Percentiles rank a stretch among this genome's conserved stretches.
These are phyloP conservation scores for Dufourea novaeangliae DNA, from an alignment of 1,140 invertebrate species.

Conservation along the genomic window DNA sequence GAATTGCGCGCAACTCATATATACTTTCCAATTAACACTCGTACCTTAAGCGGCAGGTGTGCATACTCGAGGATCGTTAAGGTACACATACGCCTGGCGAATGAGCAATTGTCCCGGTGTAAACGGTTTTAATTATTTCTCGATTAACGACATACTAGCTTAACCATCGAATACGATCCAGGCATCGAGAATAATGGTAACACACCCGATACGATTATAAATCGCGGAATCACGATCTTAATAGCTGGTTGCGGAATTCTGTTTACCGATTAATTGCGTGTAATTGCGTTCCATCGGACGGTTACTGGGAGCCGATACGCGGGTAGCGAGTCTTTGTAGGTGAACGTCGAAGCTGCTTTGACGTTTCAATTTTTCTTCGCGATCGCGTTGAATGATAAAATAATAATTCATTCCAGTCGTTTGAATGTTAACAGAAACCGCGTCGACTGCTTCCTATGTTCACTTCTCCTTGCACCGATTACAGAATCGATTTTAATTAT, in stretches of 20 bases:
- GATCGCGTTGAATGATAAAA: background rate
- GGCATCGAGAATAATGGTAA: background rate
- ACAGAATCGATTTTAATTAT: background rate
- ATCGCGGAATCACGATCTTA: background rate
- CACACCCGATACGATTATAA: slow-evolving; percentile 9
- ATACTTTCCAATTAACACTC: slow-evolving; percentile 65
- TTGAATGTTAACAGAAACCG: background rate
- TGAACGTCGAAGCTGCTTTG: background rate
- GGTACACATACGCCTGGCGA: background rate
- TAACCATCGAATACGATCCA: background rate
- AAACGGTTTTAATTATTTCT: slow-evolving; percentile 31
- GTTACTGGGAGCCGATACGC: background rate
- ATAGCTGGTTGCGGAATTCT: slow-evolving; percentile 13
- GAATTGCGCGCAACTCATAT: slow-evolving; percentile 36
- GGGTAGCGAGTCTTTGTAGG: background rate
- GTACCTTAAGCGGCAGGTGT: slow-evolving; percentile 63
- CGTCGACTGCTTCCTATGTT: background rate
- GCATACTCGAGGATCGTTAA: slow-evolving; percentile 32
- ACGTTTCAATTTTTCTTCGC: slow-evolving; percentile 21
- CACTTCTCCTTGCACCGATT: background rate
- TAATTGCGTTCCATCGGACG: background rate
- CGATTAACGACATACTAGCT: background rate
- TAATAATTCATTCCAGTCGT: background rate
- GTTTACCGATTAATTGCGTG: slow-evolving; percentile 18
- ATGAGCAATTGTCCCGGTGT: slow-evolving; percentile 25